phyloP scores from a whole-genome alignment of 2,888 invertebrate genomes.

The Epinotia brunnichana region DNA sequence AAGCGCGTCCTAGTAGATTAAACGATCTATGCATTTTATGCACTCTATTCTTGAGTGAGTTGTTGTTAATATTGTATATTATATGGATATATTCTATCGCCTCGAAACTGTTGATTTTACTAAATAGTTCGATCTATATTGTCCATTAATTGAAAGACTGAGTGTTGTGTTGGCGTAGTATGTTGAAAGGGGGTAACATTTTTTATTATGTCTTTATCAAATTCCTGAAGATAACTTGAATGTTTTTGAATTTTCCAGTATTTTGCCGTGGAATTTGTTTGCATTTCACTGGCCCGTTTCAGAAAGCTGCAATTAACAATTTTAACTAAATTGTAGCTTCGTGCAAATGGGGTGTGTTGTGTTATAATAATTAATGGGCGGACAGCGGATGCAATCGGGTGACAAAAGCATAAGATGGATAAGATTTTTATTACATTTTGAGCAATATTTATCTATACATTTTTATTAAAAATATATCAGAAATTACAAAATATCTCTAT shows the following conservation, averaged over 20 bases:
- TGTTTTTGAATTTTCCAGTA: background rate
- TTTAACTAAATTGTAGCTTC: too few species aligned
- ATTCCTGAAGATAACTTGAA: background rate
- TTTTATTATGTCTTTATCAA: constrained; percentile 49
- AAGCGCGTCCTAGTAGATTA: too few species aligned
- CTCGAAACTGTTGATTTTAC: constrained; percentile 65
- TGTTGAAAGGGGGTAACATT: constrained; percentile 56
- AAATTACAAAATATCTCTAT: too few species aligned
- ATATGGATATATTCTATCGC: constrained; percentile 58
- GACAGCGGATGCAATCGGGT: too few species aligned
- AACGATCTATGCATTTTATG: background rate
- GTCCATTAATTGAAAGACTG: constrained; percentile 77
- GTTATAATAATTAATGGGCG: too few species aligned
- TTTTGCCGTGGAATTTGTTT: background rate
- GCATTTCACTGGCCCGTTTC: too few species aligned
- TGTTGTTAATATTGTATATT: constrained; percentile 56
- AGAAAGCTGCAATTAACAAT: too few species aligned
- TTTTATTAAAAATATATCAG: too few species aligned
- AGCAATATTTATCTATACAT: too few species aligned
- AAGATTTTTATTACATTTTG: too few species aligned
- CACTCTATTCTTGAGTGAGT: constrained; percentile 43
- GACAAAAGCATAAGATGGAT: too few species aligned
- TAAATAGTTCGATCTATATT: constrained; percentile 62
- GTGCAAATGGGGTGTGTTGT: too few species aligned
- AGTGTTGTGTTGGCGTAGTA: constrained; percentile 72